Base-by-base conservation (phyloP, 2,797 vertebrate genomes). In the Melopsittacus undulatus region DNA sequence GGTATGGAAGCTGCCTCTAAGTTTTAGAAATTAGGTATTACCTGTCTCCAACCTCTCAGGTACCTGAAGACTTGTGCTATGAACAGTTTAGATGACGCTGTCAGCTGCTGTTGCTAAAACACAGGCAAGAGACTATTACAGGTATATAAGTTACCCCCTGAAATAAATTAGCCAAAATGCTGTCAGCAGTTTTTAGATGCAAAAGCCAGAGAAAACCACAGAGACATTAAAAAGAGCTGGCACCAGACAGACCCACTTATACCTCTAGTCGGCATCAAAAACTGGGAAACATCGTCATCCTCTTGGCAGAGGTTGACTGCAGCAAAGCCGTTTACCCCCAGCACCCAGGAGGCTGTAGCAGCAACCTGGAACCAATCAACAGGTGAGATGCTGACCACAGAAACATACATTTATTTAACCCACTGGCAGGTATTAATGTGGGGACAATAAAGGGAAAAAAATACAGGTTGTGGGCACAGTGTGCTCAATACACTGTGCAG, bases 331-430 rank as follows among this genome's bases (percentile, higher is more conserved):
- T 36, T 3, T 6, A 18, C 68, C 70, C 42, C 20, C 40, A 1
- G 29, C 2, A 0, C 59, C 74, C 64, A 9, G 32, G 19, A 26
- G 3, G 8, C 46, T 1, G 1, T 2, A 49, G 83, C 43, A 57
- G 80, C 68, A 5, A 13, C 57, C 69, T 18, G 42, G 24, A 18
- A n/a, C 32, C 0, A 0, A 12, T 1, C 70, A 2, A 24, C 0
- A 0, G 5, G 19, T 4, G 1, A 18, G 30, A 24, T 2, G 2
- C 42, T 3, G 2, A 69, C 36, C 0, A 0, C 1, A 0, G 13
- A 20, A 57, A 38, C 8, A n/a, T 51, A 6, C 2, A 0, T 10
- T 3, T 3, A 3, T 32, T 46, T 26, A 57, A 49, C 48, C 36
- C 23, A 1, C 8, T 11, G 38, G 1, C 9, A 42, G 66, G 36